Conservation (phyloP, 1,140 invertebrate species). For the Formica exsecta region DNA sequence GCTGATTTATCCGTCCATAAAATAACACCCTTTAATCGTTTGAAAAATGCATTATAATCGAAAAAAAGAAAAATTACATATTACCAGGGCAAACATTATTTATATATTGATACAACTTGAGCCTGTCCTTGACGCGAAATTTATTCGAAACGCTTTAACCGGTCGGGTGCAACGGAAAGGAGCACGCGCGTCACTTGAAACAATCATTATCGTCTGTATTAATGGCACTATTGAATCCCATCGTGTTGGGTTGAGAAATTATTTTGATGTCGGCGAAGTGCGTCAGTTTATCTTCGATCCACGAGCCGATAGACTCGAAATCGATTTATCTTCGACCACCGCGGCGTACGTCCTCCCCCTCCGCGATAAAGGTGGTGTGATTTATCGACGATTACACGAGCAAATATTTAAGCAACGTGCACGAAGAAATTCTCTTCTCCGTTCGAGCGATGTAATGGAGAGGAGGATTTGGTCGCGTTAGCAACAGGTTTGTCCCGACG, state of each 20-base stretch:
- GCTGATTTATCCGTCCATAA: not conserved
- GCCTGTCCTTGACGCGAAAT: not conserved
- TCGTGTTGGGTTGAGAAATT: constrained; percentile 50
- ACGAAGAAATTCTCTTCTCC: not conserved
- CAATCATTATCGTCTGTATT: constrained; percentile 52
- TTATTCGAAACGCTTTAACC: not conserved
- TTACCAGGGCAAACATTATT: not conserved
- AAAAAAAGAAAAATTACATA: not conserved
- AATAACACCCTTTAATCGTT: not conserved
- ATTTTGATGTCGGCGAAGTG: constrained; percentile 47
- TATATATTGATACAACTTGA: not conserved
- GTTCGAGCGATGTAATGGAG: not conserved
- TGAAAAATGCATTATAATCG: not conserved
- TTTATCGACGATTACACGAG: constrained; percentile 44
- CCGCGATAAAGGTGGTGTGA: constrained; percentile 47
- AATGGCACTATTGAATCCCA: not conserved
- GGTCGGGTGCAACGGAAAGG: not conserved
- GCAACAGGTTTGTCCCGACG: constrained; percentile 56
- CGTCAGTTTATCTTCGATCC: constrained; percentile 53
- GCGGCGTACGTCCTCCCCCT: not conserved
- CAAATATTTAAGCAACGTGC: constrained; percentile 55
- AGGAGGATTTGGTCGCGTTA: constrained; percentile 9
- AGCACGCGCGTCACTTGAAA: constrained; percentile 37
- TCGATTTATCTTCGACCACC: constrained; percentile 56
- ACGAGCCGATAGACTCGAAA: not conserved